Base-by-base conservation (phyloP, 2,797 vertebrate genomes). In the Danio kyathit region DNA sequence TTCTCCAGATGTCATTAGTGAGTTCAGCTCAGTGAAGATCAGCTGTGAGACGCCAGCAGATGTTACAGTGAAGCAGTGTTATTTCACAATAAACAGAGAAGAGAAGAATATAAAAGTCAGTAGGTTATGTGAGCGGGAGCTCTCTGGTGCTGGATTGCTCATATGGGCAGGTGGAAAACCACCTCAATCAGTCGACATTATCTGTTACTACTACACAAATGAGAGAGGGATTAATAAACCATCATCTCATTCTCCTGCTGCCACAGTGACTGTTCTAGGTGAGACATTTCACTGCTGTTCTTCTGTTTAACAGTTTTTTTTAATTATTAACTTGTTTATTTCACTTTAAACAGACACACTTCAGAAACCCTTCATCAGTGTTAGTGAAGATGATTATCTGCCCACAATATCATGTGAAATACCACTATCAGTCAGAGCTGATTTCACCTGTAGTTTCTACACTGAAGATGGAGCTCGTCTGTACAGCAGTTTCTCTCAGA, bases 91-190 rank as follows among this genome's bases (percentile, higher is more conserved):
- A 65, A 0, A 48, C 0, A 14, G 0, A 0, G 0, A 7, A 2
- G 4, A 38, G 46, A 11, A 1, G 1, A 10, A 40, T 16, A 0
- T 2, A 2, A 5, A 41, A 0, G 0, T 0, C 0, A 0, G 2
- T 11, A 16, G 0, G 0, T 19, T 16, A 0, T 90, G 89, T 85
- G 5, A 19, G 0, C 2, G 74, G 7, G 74, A 10, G 5, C n/a
- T 88, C 48, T 82, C 80, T 59, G 88, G 86, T 51, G 9, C 72
- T 80, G 76, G 85, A 38, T 41, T 89, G 60, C 56, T 88, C 64
- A 3, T 0, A 0, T 10, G 7, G 12, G 1, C 29, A 38, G 0
- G 10, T 0, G 71, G 29, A 13, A 76, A 3, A 0, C 43, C 76
- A 51, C 78, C 82, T 61, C n/a, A 57, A 79, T 40, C 69, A 8